Base-by-base conservation (phyloP, 53 echinoderm and acorn worm species). In the Henricia sp. region DNA sequence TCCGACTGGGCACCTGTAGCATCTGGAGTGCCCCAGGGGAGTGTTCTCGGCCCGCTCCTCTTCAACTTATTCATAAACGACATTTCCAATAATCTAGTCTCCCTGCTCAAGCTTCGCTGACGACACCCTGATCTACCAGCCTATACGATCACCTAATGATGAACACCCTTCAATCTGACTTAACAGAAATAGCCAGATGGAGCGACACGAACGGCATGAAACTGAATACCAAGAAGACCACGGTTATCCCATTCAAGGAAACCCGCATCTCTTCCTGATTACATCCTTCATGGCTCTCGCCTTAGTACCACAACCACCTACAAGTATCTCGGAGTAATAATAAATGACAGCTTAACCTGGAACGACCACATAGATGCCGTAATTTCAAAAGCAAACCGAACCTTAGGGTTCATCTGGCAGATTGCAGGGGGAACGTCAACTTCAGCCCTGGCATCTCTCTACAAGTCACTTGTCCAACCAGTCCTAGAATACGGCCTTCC, bases 11-110 rank as follows among this genome's bases (percentile, higher is more conserved):
- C n/a, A n/a, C n/a, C n/a, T n/a, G n/a, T n/a, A n/a, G n/a, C n/a
- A n/a, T n/a, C n/a, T n/a, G 48, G 48, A 46, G 48, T 50, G 0
- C 83, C 83, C 14, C 68, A 83, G 38, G 83, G 53, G 1, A 83
- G 68, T 83, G 83, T 67, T 60, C 52, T 83, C 42, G 83, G 83
- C 63, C 80, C 43, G 20, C 27, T 30, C 29, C 29, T 63, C 8
- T 80, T 68, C 24, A 83, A 83, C 35, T 20, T 82, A 34, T 82
- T 67, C 32, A n/a, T n/a, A n/a, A n/a, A n/a, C n/a, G n/a, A n/a
- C n/a, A n/a, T n/a, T n/a, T n/a, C n/a, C n/a, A n/a, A 82, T 82
- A 6, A 82, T 82, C 5, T 37, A 14, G 5, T 38, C 68, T 10
- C 36, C 35, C 23, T 50, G 33, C 43, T 27, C 37, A 35, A 44